Base-by-base conservation (phyloP, 2,888 invertebrate species). In the Drosophila dives region DNA sequence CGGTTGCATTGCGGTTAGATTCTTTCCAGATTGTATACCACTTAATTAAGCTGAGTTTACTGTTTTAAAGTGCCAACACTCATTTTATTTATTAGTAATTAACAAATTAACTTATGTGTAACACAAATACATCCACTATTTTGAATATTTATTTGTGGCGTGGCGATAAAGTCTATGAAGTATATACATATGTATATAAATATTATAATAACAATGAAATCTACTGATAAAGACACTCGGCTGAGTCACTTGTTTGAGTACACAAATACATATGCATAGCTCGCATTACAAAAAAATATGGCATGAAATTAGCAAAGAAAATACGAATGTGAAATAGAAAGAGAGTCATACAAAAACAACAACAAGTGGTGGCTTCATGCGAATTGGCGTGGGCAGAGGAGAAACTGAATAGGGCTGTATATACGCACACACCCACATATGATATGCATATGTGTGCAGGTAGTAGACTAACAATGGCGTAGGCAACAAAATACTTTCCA, bases 181-280 rank as follows among this genome's bases (percentile, higher is more conserved):
- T 4, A n/a, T 6, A 20, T 8, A 23, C 23, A 15, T 45, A 45
- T 12, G n/a, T n/a, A n/a, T 7, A 3, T 12, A 36, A 29, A 33
- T 15, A 12, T 12, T 4, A 4, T 23, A 51, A 49, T 50, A 53
- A 78, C 77, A 79, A 74, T 80, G 64, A 64, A 56, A 63, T 64
- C 77, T 65, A 66, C 65, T 79, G 77, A 74, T 79, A 77, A 73
- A 56, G 20, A 1, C 53, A 26, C 38, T 64, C 33, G 67, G 59
- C 45, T 77, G 77, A 77, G 49, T 77, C 77, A 77, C 72, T 59
- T 48, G 53, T 29, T 15, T 23, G 7, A 33, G 17, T 34, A 38
- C 12, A 26, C 40, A 64, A 12, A 40, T 34, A n/a, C 36, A 3
- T 38, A 6, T 23, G 11, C 48, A 2, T 36, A 5, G 40, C 53